Base-by-base conservation (phyloP, 2,113 vertebrate genomes). In the Periophthalmus modestus region DNA sequence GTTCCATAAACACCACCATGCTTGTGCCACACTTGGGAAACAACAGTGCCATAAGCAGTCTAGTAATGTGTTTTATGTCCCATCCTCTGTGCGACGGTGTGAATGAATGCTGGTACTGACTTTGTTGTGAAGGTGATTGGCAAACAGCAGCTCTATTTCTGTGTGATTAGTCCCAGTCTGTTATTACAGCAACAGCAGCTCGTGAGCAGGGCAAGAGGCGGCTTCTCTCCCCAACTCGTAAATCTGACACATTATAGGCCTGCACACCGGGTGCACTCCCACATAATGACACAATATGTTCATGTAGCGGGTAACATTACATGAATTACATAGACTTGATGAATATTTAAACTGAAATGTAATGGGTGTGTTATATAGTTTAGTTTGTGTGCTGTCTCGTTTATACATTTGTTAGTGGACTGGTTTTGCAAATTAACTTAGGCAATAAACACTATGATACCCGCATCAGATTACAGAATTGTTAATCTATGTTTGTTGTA, bases 161-260 rank as follows among this genome's bases (percentile, higher is more conserved):
- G 71, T 82, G 84, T 83, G 84, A 89, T 89, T 89, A 87, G 75
- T 87, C 63, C 18, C 77, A 65, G 80, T 83, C 72, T 82, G 80
- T 84, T 86, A 82, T 82, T 85, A 68, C 81, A 84, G 15, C 47
- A 48, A 69, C 66, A 74, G 69, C 78, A 79, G 63, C 81, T 84
- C 74, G 68, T 80, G 68, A 61, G 71, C 75, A 28, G 66, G 68
- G 82, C 79, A 77, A 79, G 81, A 77, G 69, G 77, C 82, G 15
- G 66, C 19, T 36, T 66, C 9, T 28, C 74, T 73, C 24, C 66
- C 69, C 82, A 65, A 66, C 68, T 88, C 75, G 66, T 91, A 85
- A 91, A 91, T 90, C 84, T 83, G 82, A 70, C 79, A 65, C 77
- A 76, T 74, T 59, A 43, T 43, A 75, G 86, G 81, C 46, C 73